These are phyloP conservation scores for Drosophila buzzatii DNA, from an alignment of 2,888 invertebrate genomes.

Conservation along the genomic window DNA sequence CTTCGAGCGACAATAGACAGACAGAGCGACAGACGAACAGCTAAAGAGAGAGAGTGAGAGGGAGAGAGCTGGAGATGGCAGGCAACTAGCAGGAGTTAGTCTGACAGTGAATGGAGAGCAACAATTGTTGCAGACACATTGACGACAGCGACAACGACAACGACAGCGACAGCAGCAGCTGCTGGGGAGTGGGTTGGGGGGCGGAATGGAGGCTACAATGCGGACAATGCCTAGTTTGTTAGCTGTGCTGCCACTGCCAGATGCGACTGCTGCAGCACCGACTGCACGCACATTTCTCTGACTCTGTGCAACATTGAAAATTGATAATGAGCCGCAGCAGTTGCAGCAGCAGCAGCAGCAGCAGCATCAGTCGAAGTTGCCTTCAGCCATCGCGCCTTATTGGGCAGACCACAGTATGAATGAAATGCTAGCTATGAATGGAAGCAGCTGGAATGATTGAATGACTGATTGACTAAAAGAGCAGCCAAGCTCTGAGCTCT, in stretches of 20 bases:
- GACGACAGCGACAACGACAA: conserved; percentile 73
- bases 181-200: neutral
- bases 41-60: neutral
- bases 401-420: conserved; percentile 54
- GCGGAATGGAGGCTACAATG: neutral
- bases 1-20: conserved; percentile 53
- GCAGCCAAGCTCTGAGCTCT: conserved; percentile 13
- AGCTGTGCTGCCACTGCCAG: conserved; percentile 57
- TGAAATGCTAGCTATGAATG: conserved; percentile 37
- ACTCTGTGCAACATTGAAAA: conserved; percentile 63
- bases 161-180: conserved; percentile 22
- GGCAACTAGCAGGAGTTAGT: conserved; percentile 13
- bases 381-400: conserved; percentile 42
- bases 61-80: conserved; percentile 6
- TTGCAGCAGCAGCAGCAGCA: conserved; percentile 37
- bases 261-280: conserved; percentile 57
- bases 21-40: neutral
- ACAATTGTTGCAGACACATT: conserved; percentile 81
- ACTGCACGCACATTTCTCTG: conserved; percentile 59
- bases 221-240: conserved; percentile 55
- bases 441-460: conserved; percentile 14
- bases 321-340: conserved; percentile 74
- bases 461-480: conserved; percentile 38
- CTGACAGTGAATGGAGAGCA: conserved; percentile 72
- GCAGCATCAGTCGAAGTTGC: conserved; percentile 10